phyloP scores from a whole-genome alignment of 2,113 vertebrate genomes.

The Sterrhoptilus dennistouni region DNA sequence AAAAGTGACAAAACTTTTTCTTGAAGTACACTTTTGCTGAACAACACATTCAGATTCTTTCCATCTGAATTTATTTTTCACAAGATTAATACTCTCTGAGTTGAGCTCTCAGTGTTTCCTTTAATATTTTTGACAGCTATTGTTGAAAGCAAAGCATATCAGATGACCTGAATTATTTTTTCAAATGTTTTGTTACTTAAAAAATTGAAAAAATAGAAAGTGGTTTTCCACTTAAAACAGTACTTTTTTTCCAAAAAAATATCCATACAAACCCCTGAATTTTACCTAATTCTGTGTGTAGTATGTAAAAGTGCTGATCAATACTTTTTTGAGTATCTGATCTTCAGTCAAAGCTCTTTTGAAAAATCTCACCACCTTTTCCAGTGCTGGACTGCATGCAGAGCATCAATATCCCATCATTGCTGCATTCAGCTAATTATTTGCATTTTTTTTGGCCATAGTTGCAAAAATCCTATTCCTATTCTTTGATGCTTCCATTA shows the following conservation, averaged over 20 bases:
- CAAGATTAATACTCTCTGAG: background rate
- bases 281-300: background rate
- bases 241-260: accelerated
- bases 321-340: background rate
- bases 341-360: background rate
- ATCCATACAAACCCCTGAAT: background rate
- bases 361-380: background rate
- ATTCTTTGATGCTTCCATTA: background rate
- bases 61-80: background rate
- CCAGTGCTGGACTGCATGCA: background rate
- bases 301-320: background rate
- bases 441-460: background rate
- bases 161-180: background rate
- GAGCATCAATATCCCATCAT: background rate
- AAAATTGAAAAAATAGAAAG: background rate
- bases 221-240: background rate
- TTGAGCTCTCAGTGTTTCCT: background rate
- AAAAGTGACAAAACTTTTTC: background rate
- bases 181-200: background rate
- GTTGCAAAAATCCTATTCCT: background rate
- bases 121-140: background rate
- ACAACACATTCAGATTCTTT: background rate
- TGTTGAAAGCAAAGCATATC: background rate
- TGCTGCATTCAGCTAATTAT: background rate
- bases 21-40: background rate